These are phyloP conservation scores for Drosophila merina DNA, from an alignment of 2,888 invertebrate genomes.

Conservation along the genomic window DNA sequence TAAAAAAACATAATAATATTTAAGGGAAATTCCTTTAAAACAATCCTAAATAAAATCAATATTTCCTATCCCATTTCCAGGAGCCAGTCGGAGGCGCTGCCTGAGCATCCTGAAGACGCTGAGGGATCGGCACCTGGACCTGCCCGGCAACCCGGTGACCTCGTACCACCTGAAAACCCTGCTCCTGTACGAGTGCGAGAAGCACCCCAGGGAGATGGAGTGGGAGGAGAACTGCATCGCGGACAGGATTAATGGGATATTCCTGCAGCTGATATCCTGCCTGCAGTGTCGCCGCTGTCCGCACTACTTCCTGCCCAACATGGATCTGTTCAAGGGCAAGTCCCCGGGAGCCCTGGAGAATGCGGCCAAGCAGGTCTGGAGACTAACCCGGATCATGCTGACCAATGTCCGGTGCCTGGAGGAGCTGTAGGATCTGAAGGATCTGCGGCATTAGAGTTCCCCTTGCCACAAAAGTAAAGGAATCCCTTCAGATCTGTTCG, in stretches of 20 bases:
- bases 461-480: not conserved
- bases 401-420: slow-evolving; percentile 96
- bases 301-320: slow-evolving; percentile 96
- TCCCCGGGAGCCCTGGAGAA: slow-evolving; percentile 95
- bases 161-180: slow-evolving; percentile 96
- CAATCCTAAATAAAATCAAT: too few relatives aligned
- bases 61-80: slow-evolving; percentile 63
- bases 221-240: slow-evolving; percentile 97
- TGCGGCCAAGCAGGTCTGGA: slow-evolving; percentile 97
- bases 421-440: slow-evolving; percentile 87
- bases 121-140: slow-evolving; percentile 94
- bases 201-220: slow-evolving; percentile 96
- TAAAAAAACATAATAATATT: too few relatives aligned
- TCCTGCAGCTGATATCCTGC: slow-evolving; percentile 97
- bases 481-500: not conserved
- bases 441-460: slow-evolving; percentile 2
- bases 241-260: slow-evolving; percentile 96
- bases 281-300: slow-evolving; percentile 97
- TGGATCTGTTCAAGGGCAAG: slow-evolving; percentile 97
- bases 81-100: slow-evolving; percentile 93
- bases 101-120: slow-evolving; percentile 95
- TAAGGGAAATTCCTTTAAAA: too few relatives aligned
- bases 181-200: slow-evolving; percentile 97
- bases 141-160: slow-evolving; percentile 95
- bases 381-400: slow-evolving; percentile 94